Percentiles rank a stretch among this genome's conserved stretches.
Evolutionary conservation across 2,113 vertebrate species (phyloP).

Genomic region (Chaetodon auriga): DNA sequence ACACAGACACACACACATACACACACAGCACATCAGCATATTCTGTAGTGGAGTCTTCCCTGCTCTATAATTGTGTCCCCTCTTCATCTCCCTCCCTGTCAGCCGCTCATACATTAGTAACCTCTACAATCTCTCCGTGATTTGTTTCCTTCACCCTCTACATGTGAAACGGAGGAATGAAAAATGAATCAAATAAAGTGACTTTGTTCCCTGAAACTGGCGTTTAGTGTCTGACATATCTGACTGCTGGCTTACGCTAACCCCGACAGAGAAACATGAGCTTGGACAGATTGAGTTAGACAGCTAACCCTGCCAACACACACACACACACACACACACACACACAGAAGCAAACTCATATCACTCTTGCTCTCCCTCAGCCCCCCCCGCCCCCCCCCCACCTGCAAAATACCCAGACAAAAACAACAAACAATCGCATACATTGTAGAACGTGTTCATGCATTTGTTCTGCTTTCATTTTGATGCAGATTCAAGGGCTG

Average conservation of each 20-base stretch:
- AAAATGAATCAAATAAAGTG: neutral
- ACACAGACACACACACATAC: slow-evolving; percentile 22
- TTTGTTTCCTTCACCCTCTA: slow-evolving; percentile 44
- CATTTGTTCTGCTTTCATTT: slow-evolving; percentile 13
- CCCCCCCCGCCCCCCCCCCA: neutral
- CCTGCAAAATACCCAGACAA: slow-evolving; percentile 27
- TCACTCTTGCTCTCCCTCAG: neutral
- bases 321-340: slow-evolving; percentile 34
- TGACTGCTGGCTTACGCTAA: slow-evolving; percentile 70
- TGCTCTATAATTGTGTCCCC: slow-evolving; percentile 43
- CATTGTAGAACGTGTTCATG: neutral
- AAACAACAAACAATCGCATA: slow-evolving; percentile 11
- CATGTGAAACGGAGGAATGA: slow-evolving; percentile 18
- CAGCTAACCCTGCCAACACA: slow-evolving; percentile 56
- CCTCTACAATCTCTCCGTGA: slow-evolving; percentile 37
- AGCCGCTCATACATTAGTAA: slow-evolving; percentile 25
- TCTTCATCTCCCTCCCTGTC: slow-evolving; percentile 22
- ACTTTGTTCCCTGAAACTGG: slow-evolving; percentile 63
- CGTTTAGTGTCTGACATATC: slow-evolving; percentile 65
- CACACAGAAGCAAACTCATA: neutral
- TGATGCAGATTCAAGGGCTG: neutral
- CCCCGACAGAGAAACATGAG: slow-evolving; percentile 75
- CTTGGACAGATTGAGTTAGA: slow-evolving; percentile 74
- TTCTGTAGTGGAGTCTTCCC: slow-evolving; percentile 52
- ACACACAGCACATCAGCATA: slow-evolving; percentile 38